Conservation (phyloP, 2,797 vertebrate genomes). For the Pangasius macronema region DNA sequence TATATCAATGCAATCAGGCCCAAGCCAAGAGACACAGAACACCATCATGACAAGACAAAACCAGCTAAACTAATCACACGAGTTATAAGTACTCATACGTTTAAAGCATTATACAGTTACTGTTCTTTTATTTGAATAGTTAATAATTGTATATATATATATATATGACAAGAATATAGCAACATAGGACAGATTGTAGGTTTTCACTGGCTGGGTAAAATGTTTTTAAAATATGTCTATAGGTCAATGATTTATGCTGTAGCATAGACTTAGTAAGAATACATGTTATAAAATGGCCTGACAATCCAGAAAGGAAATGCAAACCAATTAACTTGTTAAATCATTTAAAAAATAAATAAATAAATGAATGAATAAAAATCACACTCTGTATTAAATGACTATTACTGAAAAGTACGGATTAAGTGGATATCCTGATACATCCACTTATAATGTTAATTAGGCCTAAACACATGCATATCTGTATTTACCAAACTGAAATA, state of each 20-base stretch:
- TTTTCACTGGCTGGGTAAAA: slow-evolving; percentile 20
- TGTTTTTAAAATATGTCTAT: background rate
- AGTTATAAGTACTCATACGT: background rate
- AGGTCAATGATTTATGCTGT: slow-evolving; percentile 33
- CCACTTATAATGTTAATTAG: slow-evolving; percentile 30
- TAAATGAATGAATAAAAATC: background rate
- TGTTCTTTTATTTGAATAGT: background rate
- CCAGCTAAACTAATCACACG: slow-evolving; percentile 29
- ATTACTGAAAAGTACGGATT: slow-evolving; percentile 31
- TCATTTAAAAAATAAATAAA: background rate
- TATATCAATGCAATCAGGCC: slow-evolving; percentile 53
- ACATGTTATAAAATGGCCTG: slow-evolving; percentile 25
- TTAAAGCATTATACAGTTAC: background rate
- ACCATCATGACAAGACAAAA: slow-evolving; percentile 49
- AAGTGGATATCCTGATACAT: slow-evolving; percentile 35
- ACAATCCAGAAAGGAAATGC: slow-evolving; percentile 38
- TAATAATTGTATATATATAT: slow-evolving; percentile 28
- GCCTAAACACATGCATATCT: slow-evolving; percentile 40
- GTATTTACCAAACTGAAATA: slow-evolving; percentile 34
- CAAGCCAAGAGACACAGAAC: slow-evolving; percentile 53
- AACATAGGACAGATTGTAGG: slow-evolving; percentile 30
- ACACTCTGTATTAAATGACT: slow-evolving; percentile 35
- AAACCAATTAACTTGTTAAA: slow-evolving; percentile 39
- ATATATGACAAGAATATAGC: slow-evolving; percentile 42
- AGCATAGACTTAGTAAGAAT: slow-evolving; percentile 39